Conservation (phyloP, 1,140 invertebrate genomes). For the Vanessa tameamea region DNA sequence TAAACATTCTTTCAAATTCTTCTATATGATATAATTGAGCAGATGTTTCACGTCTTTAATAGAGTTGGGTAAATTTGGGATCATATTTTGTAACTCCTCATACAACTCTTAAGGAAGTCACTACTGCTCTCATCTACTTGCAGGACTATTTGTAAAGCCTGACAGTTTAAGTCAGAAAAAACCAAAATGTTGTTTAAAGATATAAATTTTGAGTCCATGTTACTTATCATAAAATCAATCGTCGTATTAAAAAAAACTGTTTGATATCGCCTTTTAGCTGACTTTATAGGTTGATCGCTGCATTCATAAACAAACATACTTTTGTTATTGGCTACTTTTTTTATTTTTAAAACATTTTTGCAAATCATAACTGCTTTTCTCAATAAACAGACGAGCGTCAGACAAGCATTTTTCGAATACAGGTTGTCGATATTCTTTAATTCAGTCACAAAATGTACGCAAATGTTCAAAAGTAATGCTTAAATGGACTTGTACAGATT, state of each 20-base stretch:
- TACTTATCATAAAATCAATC: conserved; percentile 5
- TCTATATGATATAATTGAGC: conserved; percentile 31
- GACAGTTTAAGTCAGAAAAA: conserved; percentile 3
- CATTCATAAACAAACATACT: conserved; percentile 6
- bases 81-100: conserved; percentile 36
- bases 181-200: conserved; percentile 16
- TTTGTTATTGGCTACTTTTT: conserved; percentile 12
- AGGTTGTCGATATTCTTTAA: conserved; percentile 9
- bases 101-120: conserved; percentile 35
- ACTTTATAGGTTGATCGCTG: conserved; percentile 10
- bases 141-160: conserved; percentile 23
- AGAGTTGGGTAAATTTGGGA: conserved; percentile 34
- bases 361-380: conserved; percentile 7
- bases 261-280: conserved; percentile 1
- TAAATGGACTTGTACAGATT: conserved; percentile 11
- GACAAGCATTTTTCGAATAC: conserved; percentile 11
- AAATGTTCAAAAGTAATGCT: conserved; percentile 13
- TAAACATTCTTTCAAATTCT: conserved; percentile 47
- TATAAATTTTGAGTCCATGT: conserved; percentile 5
- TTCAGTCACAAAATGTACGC: conserved; percentile 15
- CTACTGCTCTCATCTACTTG: conserved; percentile 34
- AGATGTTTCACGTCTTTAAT: conserved; percentile 30
- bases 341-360: conserved; percentile 7
- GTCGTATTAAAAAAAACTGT: conserved; percentile 8
- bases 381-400: conserved; percentile 3